phyloP scores from a whole-genome alignment of 2,797 vertebrate genomes.

The Octomys mimax region DNA sequence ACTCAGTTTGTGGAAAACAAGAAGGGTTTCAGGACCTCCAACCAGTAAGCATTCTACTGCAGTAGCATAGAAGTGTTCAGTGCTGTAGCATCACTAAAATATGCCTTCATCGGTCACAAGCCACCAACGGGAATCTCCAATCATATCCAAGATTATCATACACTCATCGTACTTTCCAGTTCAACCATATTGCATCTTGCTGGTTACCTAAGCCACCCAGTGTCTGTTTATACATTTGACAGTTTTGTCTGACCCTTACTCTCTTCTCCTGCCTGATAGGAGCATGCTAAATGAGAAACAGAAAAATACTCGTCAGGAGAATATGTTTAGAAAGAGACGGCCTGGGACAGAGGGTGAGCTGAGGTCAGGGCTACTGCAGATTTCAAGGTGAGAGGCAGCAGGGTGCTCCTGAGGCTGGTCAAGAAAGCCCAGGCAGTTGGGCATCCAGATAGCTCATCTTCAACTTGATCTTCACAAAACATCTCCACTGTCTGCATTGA shows the following conservation, averaged over 20 bases:
- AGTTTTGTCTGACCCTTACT: slow-evolving; percentile 52
- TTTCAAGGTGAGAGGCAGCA: background rate
- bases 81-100: background rate
- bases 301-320: slow-evolving; percentile 55
- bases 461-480: slow-evolving; percentile 35
- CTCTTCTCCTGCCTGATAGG: slow-evolving; percentile 8
- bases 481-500: background rate
- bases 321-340: slow-evolving; percentile 35
- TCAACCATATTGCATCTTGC: background rate
- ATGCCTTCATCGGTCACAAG: background rate
- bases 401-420: rapidly evolving
- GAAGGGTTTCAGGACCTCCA: slow-evolving; percentile 11
- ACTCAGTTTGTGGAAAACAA: background rate
- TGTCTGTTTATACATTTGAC: slow-evolving; percentile 30
- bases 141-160: background rate
- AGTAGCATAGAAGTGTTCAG: background rate
- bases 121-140: slow-evolving; percentile 26
- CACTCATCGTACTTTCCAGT: slow-evolving; percentile 27
- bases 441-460: background rate
- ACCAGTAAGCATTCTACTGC: background rate
- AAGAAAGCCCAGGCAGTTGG: background rate
- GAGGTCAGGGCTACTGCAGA: background rate
- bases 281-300: slow-evolving; percentile 62
- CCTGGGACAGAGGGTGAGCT: background rate
- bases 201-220: slow-evolving; percentile 20